Evolutionary conservation across 2,888 invertebrate species (phyloP).

Genomic region (Petrophora chlorosata): DNA sequence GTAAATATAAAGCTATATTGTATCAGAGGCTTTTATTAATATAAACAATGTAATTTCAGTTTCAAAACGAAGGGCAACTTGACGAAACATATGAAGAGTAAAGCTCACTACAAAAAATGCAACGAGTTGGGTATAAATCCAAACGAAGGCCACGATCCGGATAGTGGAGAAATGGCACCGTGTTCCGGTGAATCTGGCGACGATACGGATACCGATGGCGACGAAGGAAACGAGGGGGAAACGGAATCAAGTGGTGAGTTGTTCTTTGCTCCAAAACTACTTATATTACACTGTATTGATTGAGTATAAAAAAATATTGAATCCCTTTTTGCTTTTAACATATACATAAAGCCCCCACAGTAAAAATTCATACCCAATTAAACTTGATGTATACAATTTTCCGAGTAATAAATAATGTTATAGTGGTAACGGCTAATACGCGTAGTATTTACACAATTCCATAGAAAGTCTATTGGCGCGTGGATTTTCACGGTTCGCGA

Average conservation of each 20-base stretch:
- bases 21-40: not conserved
- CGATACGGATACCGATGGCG: conserved; percentile 87
- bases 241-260: conserved; percentile 87
- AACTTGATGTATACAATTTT: conserved; percentile 24
- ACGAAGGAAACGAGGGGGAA: conserved; percentile 84
- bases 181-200: conserved; percentile 86
- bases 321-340: not conserved
- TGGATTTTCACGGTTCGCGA: conserved; percentile 33
- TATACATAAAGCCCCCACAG: conserved; percentile 5
- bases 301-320: too few relatives aligned
- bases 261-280: not conserved
- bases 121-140: conserved; percentile 92
- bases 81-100: conserved; percentile 99
- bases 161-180: conserved; percentile 80
- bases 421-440: conserved; percentile 21
- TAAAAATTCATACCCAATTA: conserved; percentile 16
- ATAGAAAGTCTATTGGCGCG: conserved; percentile 32
- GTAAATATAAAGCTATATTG: not conserved
- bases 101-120: conserved; percentile 97
- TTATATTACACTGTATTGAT: too few relatives aligned
- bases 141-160: conserved; percentile 86
- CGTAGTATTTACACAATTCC: conserved; percentile 23
- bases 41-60: conserved; percentile 77
- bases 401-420: conserved; percentile 29
- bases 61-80: conserved; percentile 99